Evolutionary conservation across 2,888 invertebrate genomes (phyloP), one percentile per base, ranked within the genome.

Genomic region (Plutella xylostella): DNA sequence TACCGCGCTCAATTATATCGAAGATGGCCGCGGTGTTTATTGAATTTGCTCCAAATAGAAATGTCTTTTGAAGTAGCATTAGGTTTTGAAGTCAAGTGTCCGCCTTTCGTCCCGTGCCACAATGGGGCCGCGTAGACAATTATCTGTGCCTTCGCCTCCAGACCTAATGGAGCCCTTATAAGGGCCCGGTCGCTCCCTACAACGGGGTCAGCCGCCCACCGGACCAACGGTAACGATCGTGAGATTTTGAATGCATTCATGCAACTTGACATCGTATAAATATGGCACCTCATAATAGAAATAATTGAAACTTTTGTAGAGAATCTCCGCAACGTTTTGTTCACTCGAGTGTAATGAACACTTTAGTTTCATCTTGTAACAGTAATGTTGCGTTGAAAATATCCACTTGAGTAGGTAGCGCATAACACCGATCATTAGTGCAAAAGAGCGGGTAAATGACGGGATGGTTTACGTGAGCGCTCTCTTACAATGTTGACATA

Each of bases 121-220:
- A 65, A 58, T 56, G 54, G 51, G 54, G 57, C 57, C 60, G 58
- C 55, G 63, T 51, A 58, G 63, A 60, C 60, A 60, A 64, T 63
- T 63, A 63, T 61, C 57, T 59, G 54, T 55, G 56, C 52, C 53
- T 55, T 57, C 58, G 51, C 59, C 61, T 61, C 56, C 54, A 50
- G 51, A 60, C 61, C 59, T 72, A 72, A 71, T 72, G 61, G 65
- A 53, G 61, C 63, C 70, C 72, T 66, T 73, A 65, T 68, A 69
- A 60, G 70, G 72, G 58, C 54, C 55, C 58, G 57, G 58, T 57
- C 30, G 33, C 42, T 56, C 57, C 60, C 55, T 50, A 56, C 57
- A 72, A 68, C 61, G 55, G 55, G 69, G 72, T 61, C 65, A 68
- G 54, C 57, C 68, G 65, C 72, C 71, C 63, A 72, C 70, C 49